Evolutionary conservation across 2,797 vertebrate genomes (phyloP), one percentile per base, ranked within the genome.

Genomic region (Ciconia nigra): DNA sequence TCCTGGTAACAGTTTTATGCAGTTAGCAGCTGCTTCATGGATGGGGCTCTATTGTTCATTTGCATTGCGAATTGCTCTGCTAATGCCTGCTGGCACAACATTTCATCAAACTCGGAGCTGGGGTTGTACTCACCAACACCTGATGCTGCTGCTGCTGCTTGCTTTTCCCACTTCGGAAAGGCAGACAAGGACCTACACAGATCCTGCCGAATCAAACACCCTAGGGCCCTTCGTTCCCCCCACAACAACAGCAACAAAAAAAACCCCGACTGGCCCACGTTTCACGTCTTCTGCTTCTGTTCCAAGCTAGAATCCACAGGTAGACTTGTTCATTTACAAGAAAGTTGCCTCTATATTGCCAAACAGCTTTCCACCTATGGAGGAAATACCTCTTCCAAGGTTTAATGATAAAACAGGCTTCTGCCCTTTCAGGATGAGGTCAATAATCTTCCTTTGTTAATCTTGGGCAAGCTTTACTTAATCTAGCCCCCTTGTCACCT

Each of bases 391-490:
- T 89, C 96, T 97, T 97, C 96, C 96, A 95, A 98, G 96, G 95
- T 98, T 97, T 97, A 97, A 97, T 97, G 98, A 98, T 97, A 97
- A 98, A 98, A 97, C 97, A 98, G 96, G 73, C 83, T 97, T 97
- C 96, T 98, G 98, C 97, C 98, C 98, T 98, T 98, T 98, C 94
- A 70, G 91, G 96, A 98, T 96, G 78, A 98, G 98, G 98, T 98
- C 98, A 99, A 95, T 96, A 96, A 99, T 98, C 98, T 98, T 98
- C 96, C 97, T 98, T 98, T 95, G 96, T 98, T 98, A 98, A 98
- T 98, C 98, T 96, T 96, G 97, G 98, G 98, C 98, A 99, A 98
- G 98, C 98, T 99, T 98, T 98, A 98, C 98, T 98, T 98, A 98
- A 99, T 98, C 98, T 98, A 95, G 83, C 91, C 96, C 97, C 97